Evolutionary conservation across 2,113 vertebrate species (phyloP).

Genomic region (Pica pica): DNA sequence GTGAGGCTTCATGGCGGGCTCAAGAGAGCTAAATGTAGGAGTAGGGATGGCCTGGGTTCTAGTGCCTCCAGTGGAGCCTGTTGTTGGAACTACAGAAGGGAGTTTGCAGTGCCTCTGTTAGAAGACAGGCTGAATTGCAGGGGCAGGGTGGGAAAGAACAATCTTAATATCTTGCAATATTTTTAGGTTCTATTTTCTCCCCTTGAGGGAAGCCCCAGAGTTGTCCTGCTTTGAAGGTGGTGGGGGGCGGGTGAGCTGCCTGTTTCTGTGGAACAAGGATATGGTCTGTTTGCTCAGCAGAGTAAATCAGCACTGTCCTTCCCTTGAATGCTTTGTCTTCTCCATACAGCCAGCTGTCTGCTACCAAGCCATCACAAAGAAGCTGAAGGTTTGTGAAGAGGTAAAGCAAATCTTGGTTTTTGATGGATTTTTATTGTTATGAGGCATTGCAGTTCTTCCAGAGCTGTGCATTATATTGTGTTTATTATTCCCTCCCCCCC

Average conservation of each 20-base stretch:
- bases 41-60: background rate
- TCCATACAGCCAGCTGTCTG: constrained; percentile 74
- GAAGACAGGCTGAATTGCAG: background rate
- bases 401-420: constrained; percentile 63
- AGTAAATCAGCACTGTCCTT: background rate
- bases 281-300: background rate
- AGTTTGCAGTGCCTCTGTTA: background rate
- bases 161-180: background rate
- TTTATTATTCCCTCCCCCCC: background rate
- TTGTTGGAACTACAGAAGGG: background rate
- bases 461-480: background rate
- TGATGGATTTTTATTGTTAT: background rate
- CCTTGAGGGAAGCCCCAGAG: background rate
- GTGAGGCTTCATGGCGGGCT: background rate
- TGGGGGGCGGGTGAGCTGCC: background rate
- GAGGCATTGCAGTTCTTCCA: background rate
- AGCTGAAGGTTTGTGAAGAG: constrained; percentile 95
- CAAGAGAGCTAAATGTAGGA: background rate
- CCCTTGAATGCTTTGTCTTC: constrained; percentile 20
- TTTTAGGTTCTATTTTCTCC: background rate
- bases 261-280: background rate
- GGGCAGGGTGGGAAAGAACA: background rate
- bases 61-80: background rate
- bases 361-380: constrained; percentile 90
- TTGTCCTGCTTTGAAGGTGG: background rate